Evolutionary conservation across 2,113 vertebrate genomes (phyloP).

Genomic region (Dasyprocta punctata): DNA sequence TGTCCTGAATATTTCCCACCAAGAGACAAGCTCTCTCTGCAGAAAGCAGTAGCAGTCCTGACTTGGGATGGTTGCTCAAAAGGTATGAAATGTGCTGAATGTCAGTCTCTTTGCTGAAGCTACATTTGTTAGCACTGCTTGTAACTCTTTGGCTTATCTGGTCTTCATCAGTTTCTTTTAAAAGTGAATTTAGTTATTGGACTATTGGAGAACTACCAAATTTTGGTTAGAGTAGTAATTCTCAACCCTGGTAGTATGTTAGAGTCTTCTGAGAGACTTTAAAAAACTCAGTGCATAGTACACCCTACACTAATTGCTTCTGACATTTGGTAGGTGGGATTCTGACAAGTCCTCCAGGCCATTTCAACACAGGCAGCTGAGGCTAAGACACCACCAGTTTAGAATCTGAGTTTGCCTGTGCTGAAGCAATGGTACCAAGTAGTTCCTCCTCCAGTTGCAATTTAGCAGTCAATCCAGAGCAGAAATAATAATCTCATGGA

Average conservation of each 20-base stretch:
- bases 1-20: accelerated
- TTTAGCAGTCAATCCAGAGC: not conserved
- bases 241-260: not conserved
- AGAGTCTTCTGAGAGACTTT: not conserved
- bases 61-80: not conserved
- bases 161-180: not conserved
- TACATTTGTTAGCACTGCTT: not conserved
- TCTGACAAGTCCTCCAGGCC: not conserved
- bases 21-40: not conserved
- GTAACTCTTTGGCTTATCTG: not conserved
- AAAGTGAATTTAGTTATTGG: not conserved
- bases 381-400: accelerated
- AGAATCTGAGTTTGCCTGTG: not conserved
- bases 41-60: not conserved
- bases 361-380: accelerated
- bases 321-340: not conserved
- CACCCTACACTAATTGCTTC: too few species aligned
- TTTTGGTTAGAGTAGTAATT: not conserved
- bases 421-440: accelerated
- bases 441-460: not conserved
- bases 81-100: not conserved
- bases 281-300: not conserved
- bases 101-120: not conserved
- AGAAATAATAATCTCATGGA: not conserved
- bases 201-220: not conserved